Evolutionary conservation across 2,888 invertebrate species (phyloP).

Genomic region (Lutraria lutraria): DNA sequence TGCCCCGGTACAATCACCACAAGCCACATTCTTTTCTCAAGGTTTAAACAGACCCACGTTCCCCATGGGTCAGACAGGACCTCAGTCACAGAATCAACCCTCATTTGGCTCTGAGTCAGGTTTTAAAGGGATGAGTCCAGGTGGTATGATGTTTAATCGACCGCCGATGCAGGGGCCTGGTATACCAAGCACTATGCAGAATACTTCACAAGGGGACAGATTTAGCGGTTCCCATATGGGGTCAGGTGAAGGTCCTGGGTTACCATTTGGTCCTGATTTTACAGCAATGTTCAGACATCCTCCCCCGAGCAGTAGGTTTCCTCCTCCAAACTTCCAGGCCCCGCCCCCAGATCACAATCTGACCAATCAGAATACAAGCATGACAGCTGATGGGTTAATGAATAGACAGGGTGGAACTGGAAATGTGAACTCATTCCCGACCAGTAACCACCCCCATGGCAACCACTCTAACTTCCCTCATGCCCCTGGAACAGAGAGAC

Average conservation of each 20-base stretch:
- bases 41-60: constrained; percentile 48
- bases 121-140: constrained; percentile 33
- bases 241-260: constrained; percentile 45
- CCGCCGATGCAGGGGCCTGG: constrained; percentile 32
- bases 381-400: constrained; percentile 9
- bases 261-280: constrained; percentile 51
- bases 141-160: constrained; percentile 41
- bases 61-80: constrained; percentile 50
- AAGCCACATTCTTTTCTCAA: constrained; percentile 51
- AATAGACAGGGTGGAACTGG: constrained; percentile 21
- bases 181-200: constrained; percentile 40
- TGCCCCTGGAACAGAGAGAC: constrained; percentile 70
- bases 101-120: constrained; percentile 30
- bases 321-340: constrained; percentile 58
- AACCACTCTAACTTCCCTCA: constrained; percentile 64
- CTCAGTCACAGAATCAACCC: constrained; percentile 43
- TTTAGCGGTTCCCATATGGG: constrained; percentile 45
- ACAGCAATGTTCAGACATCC: constrained; percentile 65
- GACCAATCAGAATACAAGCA: constrained; percentile 9
- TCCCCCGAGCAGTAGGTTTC: constrained; percentile 60
- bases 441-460: constrained; percentile 22
- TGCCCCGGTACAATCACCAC: constrained; percentile 38
- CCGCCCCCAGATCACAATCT: constrained; percentile 51
- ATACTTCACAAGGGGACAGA: constrained; percentile 34
- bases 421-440: constrained; percentile 6